A percentile compares a stretch with the other conserved stretches of the same genome.
phyloP scores from a whole-genome alignment of 2,888 invertebrate species.

The Mesoligia furuncula region DNA sequence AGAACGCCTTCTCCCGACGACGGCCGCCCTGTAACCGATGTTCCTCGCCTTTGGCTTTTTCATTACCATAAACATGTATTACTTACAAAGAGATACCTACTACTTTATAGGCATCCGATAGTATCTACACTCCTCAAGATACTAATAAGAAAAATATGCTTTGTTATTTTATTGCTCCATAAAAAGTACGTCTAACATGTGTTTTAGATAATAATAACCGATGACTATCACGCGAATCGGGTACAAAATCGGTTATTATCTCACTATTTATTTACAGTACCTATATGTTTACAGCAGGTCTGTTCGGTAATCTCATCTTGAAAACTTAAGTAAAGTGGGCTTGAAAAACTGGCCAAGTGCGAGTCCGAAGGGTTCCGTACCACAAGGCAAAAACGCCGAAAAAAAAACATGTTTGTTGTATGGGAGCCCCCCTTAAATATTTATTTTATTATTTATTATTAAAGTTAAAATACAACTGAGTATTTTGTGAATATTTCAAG shows the following conservation, averaged over 20 bases:
- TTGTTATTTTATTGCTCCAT: constrained; percentile 34
- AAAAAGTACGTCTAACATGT: constrained; percentile 32
- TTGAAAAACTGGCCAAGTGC: too few relatives aligned
- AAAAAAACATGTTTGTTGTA: too few relatives aligned
- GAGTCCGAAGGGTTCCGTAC: too few relatives aligned
- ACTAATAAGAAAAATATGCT: constrained; percentile 27
- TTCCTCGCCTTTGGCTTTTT: neutral
- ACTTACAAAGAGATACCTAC: neutral
- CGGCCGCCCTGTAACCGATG: neutral
- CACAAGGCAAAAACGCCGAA: too few relatives aligned
- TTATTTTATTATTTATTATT: too few relatives aligned
- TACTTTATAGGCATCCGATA: constrained; percentile 22
- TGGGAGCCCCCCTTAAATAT: too few relatives aligned
- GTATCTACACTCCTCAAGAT: constrained; percentile 24
- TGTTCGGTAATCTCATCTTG: neutral
- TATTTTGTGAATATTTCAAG: too few relatives aligned
- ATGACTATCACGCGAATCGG: constrained; percentile 37
- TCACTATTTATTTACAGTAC: constrained; percentile 8
- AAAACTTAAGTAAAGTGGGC: neutral
- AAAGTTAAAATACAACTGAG: too few relatives aligned
- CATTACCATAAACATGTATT: constrained; percentile 7
- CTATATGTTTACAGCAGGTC: neutral
- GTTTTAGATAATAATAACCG: constrained; percentile 45
- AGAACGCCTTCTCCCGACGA: neutral
- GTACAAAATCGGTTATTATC: constrained; percentile 10